Conservation (phyloP, 2,113 vertebrate genomes). For the Vireo altiloquus region DNA sequence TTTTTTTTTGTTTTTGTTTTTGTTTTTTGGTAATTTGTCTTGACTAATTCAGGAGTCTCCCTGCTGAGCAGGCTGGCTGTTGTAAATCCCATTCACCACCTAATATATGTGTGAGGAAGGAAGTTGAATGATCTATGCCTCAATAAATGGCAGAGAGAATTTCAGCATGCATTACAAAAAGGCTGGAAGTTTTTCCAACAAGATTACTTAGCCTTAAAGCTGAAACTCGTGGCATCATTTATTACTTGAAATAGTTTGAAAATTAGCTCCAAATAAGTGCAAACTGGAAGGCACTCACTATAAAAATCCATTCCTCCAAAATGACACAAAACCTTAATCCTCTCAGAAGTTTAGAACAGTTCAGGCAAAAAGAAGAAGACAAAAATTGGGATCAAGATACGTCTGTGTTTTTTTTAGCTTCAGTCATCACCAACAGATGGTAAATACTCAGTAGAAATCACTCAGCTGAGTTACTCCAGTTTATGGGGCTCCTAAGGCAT, state of each 20-base stretch:
- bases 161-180: neutral
- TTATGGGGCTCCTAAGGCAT: neutral
- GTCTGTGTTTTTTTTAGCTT: neutral
- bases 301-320: neutral
- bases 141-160: neutral
- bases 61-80: neutral
- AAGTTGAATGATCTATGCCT: neutral
- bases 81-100: neutral
- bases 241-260: neutral
- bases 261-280: neutral
- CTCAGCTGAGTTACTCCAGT: neutral
- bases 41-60: neutral
- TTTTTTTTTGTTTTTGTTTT: too few species aligned
- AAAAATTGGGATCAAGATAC: neutral
- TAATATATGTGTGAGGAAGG: neutral
- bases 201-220: neutral
- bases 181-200: neutral
- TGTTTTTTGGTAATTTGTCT: neutral
- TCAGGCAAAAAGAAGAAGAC: neutral
- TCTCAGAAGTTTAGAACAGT: neutral
- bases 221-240: neutral
- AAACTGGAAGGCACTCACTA: neutral
- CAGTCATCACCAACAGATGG: neutral
- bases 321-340: neutral
- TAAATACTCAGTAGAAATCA: neutral